Conservation (phyloP, 2,797 vertebrate genomes). For the Pseudochirops corinnae region DNA sequence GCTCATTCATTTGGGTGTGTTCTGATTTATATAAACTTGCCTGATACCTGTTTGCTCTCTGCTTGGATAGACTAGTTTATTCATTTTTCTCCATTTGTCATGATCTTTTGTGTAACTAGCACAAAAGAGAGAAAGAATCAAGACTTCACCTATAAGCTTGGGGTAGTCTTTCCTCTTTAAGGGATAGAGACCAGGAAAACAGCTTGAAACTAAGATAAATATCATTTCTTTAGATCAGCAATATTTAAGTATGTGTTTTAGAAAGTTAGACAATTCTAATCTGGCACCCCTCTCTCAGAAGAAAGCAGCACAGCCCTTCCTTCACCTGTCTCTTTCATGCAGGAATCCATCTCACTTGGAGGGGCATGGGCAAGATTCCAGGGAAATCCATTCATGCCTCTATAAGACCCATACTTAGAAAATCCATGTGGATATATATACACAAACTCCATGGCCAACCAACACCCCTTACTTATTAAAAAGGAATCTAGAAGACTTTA, state of each 20-base stretch:
- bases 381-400: neutral
- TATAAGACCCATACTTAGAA: neutral
- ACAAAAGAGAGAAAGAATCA: neutral
- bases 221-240: neutral
- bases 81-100: neutral
- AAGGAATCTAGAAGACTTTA: neutral
- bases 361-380: neutral
- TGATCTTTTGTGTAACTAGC: neutral
- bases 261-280: neutral
- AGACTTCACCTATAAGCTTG: neutral
- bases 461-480: neutral
- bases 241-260: neutral
- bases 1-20: neutral
- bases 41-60: neutral
- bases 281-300: neutral
- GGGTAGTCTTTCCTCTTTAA: neutral
- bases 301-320: too few relatives aligned
- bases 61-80: neutral
- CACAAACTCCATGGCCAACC: neutral
- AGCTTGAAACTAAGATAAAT: neutral
- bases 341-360: neutral
- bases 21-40: neutral
- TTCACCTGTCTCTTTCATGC: neutral
- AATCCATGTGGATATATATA: neutral
- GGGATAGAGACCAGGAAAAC: neutral